Percentiles rank a stretch among this genome's conserved stretches.
phyloP scores from a whole-genome alignment of 2,113 vertebrate genomes.

The Pimephales promelas region DNA sequence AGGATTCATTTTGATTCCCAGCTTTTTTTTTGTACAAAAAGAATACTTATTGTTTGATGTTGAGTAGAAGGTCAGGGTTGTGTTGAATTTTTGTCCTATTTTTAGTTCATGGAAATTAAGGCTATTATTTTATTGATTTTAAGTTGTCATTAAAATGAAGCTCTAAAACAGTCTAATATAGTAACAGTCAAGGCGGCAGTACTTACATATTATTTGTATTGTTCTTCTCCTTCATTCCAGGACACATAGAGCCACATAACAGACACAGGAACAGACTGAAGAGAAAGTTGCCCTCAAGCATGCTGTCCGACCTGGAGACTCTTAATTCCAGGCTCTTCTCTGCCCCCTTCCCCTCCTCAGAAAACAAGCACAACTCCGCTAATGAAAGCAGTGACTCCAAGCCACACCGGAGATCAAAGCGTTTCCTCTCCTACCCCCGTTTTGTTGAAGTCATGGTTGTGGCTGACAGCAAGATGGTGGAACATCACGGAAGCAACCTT shows the following conservation, averaged over 20 bases:
- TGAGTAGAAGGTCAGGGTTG: neutral
- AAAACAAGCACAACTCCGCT: constrained; percentile 66
- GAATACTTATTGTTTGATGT: neutral
- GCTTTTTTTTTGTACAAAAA: neutral
- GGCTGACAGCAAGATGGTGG: constrained; percentile 95
- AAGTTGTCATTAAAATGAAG: neutral
- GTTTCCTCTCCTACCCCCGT: constrained; percentile 96
- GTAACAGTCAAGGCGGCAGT: neutral
- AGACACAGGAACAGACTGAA: constrained; percentile 73
- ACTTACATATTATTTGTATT: constrained; percentile 10
- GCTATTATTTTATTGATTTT: neutral
- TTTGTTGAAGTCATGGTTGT: constrained; percentile 99
- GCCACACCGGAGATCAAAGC: constrained; percentile 86
- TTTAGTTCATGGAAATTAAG: neutral
- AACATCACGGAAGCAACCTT: constrained; percentile 91
- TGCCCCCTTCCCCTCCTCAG: constrained; percentile 62
- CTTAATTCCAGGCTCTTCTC: constrained; percentile 74
- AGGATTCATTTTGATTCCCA: constrained; percentile 31
- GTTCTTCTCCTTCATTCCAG: constrained; percentile 70
- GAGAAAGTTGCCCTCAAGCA: constrained; percentile 60
- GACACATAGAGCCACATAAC: constrained; percentile 79
- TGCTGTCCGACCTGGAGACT: constrained; percentile 77
- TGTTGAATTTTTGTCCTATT: neutral
- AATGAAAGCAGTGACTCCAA: constrained; percentile 76
- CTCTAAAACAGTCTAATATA: neutral